These are phyloP conservation scores for Chaetorhynchus papuensis DNA, from an alignment of 2,113 vertebrate species.

Conservation along the genomic window DNA sequence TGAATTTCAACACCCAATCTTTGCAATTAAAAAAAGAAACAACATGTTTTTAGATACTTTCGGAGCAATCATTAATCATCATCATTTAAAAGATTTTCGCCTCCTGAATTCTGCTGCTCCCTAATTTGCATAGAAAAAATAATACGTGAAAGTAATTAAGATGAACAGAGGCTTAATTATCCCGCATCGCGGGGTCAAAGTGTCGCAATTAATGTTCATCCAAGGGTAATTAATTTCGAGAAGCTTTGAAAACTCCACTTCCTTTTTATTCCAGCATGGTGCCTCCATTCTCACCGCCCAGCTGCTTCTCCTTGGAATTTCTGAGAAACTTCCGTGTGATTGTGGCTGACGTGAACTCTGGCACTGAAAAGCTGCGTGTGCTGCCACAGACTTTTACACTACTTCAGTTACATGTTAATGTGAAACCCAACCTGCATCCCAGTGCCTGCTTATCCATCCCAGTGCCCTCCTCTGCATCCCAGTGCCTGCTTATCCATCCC, in stretches of 20 bases:
- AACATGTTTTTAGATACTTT: neutral
- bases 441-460: too few relatives aligned
- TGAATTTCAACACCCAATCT: neutral
- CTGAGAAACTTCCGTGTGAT: neutral
- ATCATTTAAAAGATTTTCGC: slow-evolving; percentile 22
- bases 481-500: too few relatives aligned
- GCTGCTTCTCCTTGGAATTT: neutral
- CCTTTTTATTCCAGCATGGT: neutral
- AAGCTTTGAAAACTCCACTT: neutral
- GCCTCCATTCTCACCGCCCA: neutral
- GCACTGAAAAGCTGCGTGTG: fast-evolving
- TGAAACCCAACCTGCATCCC: neutral
- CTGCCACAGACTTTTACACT: too few relatives aligned
- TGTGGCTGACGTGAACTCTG: fast-evolving
- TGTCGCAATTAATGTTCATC: neutral
- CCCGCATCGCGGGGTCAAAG: slow-evolving; percentile 20
- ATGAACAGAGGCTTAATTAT: slow-evolving; percentile 35
- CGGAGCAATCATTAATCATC: neutral
- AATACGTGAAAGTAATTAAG: slow-evolving; percentile 43
- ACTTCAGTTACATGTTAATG: fast-evolving
- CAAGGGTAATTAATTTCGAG: slow-evolving; percentile 33
- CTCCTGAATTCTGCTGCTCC: slow-evolving; percentile 20
- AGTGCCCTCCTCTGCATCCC: neutral
- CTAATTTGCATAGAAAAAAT: slow-evolving; percentile 37
- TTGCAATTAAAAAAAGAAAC: slow-evolving; percentile 1